A percentile compares a stretch with the other conserved stretches of the same genome.
Evolutionary conservation across 2,113 vertebrate species (phyloP).

Genomic region (Atlantisia rogersi): DNA sequence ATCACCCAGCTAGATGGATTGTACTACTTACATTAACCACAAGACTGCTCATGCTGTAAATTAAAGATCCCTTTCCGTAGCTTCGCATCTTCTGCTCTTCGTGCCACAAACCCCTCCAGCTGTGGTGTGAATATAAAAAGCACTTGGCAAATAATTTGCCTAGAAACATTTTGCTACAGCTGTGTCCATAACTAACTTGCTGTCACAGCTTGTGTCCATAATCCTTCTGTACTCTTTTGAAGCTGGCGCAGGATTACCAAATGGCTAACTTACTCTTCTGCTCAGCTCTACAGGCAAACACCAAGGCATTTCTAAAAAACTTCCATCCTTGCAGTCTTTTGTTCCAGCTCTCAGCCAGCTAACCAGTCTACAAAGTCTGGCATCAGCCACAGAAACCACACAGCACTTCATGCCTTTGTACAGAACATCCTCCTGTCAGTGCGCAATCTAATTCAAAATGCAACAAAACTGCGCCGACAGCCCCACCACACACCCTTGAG

Average conservation of each 20-base stretch:
- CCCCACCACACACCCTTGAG: not conserved
- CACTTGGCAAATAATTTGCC: conserved; percentile 14
- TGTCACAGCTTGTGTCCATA: conserved; percentile 12
- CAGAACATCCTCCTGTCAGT: not conserved
- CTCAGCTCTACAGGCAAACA: not conserved
- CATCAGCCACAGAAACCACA: not conserved
- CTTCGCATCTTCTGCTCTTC: conserved; percentile 10
- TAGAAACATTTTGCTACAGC: conserved; percentile 8
- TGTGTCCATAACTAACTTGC: conserved; percentile 8
- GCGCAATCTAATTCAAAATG: not conserved
- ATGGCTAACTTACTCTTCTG: not conserved
- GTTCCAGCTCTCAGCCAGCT: not conserved
- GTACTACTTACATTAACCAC: conserved; percentile 38
- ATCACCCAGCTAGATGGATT: conserved; percentile 2
- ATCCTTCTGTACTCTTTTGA: not conserved
- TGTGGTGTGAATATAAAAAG: conserved; percentile 5
- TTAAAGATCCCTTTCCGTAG: conserved; percentile 43
- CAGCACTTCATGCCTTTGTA: not conserved
- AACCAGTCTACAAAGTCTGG: not conserved
- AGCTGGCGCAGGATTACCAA: not conserved
- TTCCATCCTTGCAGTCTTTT: not conserved
- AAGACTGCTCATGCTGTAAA: conserved; percentile 52
- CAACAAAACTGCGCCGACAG: not conserved
- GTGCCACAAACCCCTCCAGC: conserved; percentile 10
- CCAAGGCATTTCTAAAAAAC: not conserved